phyloP scores from a whole-genome alignment of 2,888 invertebrate genomes.

The Gymnocheta viridis region DNA sequence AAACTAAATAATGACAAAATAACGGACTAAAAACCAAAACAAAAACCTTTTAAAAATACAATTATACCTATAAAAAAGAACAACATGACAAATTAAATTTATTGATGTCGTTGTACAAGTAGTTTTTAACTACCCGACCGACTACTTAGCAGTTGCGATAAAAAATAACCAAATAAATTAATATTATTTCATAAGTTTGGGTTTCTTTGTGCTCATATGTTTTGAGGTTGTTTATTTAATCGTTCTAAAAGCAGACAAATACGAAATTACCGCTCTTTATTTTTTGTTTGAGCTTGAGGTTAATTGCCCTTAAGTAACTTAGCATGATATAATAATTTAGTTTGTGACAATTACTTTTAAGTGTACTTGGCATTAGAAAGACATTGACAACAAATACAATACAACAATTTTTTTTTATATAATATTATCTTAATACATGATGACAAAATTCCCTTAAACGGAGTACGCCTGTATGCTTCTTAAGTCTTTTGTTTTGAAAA shows the following conservation, averaged over 20 bases:
- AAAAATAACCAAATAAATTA: not conserved
- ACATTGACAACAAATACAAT: not conserved
- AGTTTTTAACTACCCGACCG: not conserved
- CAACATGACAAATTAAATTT: constrained; percentile 49
- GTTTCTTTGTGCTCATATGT: not conserved
- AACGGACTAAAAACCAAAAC: constrained; percentile 50
- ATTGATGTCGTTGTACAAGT: not conserved
- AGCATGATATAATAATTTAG: constrained; percentile 42
- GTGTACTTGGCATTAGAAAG: constrained; percentile 37
- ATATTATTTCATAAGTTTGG: not conserved
- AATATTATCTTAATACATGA: not conserved
- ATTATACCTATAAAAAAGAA: constrained; percentile 36
- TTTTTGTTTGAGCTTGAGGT: constrained; percentile 37
- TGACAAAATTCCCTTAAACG: not conserved
- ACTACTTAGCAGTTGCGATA: not conserved
- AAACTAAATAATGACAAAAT: constrained; percentile 6
- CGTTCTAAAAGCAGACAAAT: not conserved
- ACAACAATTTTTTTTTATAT: not conserved
- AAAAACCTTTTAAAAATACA: constrained; percentile 35
- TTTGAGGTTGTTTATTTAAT: constrained; percentile 1
- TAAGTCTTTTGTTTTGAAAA: not conserved
- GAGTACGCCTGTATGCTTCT: not conserved
- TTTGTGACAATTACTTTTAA: constrained; percentile 62
- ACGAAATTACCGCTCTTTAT: not conserved
- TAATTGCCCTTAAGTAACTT: constrained; percentile 56